A percentile compares a stretch with the other conserved stretches of the same genome.
phyloP scores from a whole-genome alignment of 1,140 invertebrate species.

The Hycleus phaleratus region DNA sequence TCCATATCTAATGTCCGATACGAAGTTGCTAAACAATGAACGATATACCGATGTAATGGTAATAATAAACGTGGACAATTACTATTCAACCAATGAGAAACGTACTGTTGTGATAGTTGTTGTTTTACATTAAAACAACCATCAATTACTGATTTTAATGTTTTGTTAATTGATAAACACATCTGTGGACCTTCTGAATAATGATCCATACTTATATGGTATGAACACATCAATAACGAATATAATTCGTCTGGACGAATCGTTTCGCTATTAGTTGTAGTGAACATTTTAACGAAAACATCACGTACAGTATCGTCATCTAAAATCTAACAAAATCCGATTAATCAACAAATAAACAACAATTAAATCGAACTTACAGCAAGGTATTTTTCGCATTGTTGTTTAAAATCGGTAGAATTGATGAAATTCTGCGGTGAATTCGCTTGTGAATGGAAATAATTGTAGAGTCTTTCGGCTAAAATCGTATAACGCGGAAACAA shows the following conservation, averaged over 20 bases:
- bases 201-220: slow-evolving; percentile 67
- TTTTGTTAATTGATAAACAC: slow-evolving; percentile 54
- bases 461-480: slow-evolving; percentile 59
- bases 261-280: slow-evolving; percentile 35
- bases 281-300: slow-evolving; percentile 43
- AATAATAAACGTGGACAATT: slow-evolving; percentile 67
- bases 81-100: slow-evolving; percentile 70
- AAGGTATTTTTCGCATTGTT: slow-evolving; percentile 64
- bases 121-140: slow-evolving; percentile 75
- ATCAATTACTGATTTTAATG: slow-evolving; percentile 59
- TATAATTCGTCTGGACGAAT: slow-evolving; percentile 53
- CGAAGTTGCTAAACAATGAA: slow-evolving; percentile 69
- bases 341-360: slow-evolving; percentile 1
- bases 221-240: slow-evolving; percentile 59
- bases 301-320: slow-evolving; percentile 34
- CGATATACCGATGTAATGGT: slow-evolving; percentile 64
- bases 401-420: slow-evolving; percentile 52
- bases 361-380: slow-evolving; percentile 31
- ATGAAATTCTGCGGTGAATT: slow-evolving; percentile 55
- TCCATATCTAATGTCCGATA: slow-evolving; percentile 55
- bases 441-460: slow-evolving; percentile 51
- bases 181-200: slow-evolving; percentile 56
- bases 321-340: slow-evolving; percentile 29
- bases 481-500: slow-evolving; percentile 71
- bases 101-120: slow-evolving; percentile 61